Base-by-base conservation (phyloP, 2,888 invertebrate genomes). In the Antitype chi region DNA sequence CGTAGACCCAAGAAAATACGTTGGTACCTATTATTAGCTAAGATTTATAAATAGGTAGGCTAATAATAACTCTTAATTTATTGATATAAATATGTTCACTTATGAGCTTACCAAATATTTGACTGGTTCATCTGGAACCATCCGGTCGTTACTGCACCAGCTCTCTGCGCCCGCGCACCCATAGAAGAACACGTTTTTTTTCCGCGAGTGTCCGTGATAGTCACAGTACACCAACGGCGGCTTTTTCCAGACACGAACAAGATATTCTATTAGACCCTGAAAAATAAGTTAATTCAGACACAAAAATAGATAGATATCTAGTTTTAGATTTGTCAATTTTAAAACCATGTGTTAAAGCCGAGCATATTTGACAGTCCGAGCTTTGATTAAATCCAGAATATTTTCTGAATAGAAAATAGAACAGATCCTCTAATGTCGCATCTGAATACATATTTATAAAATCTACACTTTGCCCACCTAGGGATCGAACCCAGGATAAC, bases 171-270 rank as follows among this genome's bases (percentile, higher is more conserved):
- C 96, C 70, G 97, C 98, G 94, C 98, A 99, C 28, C 98, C 98
- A 93, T 98, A 98, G 90, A 98, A 97, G 96, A 99, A 99, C 85
- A 98, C 98, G 92, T 98, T 98, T 96, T 98, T 98, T 93, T 98
- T 97, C 75, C 98, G 97, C 82, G 98, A 99, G 94, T 99, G 99
- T 0, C 98, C 98, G 93, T 98, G 98, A 91, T 98, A 98, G 94
- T 98, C 98, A 92, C 98, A 98, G 94, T 97, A 98, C 67, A 98
- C 97, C 86, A 97, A 94, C 38, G 97, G 97, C 17, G 97, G 96
- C 78, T 97, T 97, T 90, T 97, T 97, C 95, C 97, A 95, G 59
- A 97, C 97, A 67, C 97, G 96, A 66, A 96, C 96, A 86, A 97
- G 94, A 90, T 97, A 97, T 90, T 98, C 97, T 93, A 98, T 97